Percentiles rank a stretch among this genome's conserved stretches.
phyloP scores from a whole-genome alignment of 2,113 vertebrate genomes.

The Cynopterus brachyotis region DNA sequence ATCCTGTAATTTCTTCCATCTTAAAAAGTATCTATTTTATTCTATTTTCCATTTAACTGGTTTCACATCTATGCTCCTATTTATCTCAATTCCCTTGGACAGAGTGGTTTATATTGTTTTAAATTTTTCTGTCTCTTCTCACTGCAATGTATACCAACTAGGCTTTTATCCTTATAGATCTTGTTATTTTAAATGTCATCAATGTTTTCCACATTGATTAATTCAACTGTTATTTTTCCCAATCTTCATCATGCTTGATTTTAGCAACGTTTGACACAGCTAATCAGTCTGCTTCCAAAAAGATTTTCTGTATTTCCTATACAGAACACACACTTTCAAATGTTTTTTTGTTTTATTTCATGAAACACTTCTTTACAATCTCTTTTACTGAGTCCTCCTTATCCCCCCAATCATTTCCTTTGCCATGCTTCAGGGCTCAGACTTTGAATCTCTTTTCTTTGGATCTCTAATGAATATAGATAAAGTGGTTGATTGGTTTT shows the following conservation, averaged over 20 bases:
- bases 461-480: not conserved
- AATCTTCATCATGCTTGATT: not conserved
- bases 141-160: not conserved
- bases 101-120: not conserved
- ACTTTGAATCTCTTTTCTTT: not conserved
- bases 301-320: not conserved
- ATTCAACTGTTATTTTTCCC: not conserved
- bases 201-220: not conserved
- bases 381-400: not conserved
- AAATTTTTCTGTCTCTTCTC: not conserved
- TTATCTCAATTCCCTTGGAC: not conserved
- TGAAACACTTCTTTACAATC: not conserved
- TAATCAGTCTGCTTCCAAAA: not conserved
- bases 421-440: not conserved
- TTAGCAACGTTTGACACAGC: not conserved
- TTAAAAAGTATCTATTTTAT: not conserved
- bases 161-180: not conserved
- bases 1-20: not conserved
- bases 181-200: not conserved
- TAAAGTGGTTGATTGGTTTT: not conserved
- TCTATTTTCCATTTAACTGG: not conserved
- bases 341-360: not conserved
- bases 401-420: not conserved
- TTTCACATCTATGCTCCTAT: not conserved
- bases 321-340: not conserved